Evolutionary conservation across 2,113 vertebrate genomes (phyloP).

Genomic region (Leiothrix lutea): DNA sequence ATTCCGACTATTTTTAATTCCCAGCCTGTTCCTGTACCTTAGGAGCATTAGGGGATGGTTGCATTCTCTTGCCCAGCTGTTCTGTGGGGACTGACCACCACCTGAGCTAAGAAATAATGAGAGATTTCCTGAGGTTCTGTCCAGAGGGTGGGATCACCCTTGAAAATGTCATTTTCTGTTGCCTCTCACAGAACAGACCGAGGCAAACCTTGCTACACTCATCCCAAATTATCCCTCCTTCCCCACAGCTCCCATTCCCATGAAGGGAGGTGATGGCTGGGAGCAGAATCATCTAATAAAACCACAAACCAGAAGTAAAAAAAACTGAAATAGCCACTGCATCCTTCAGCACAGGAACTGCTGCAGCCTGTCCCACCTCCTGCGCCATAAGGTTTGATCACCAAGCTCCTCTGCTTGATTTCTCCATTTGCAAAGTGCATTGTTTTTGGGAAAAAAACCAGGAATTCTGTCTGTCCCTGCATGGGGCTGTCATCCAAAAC

Average conservation of each 20-base stretch:
- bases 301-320: not conserved
- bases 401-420: not conserved
- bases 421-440: not conserved
- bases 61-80: not conserved
- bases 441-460: not conserved
- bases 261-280: not conserved
- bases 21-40: not conserved
- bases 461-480: not conserved
- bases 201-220: accelerated
- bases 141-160: not conserved
- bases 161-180: not conserved
- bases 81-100: accelerated
- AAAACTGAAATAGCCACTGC: not conserved
- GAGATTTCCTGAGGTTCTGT: not conserved
- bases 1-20: not conserved
- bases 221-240: not conserved
- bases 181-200: not conserved
- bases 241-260: not conserved
- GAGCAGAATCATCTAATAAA: not conserved
- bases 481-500: not conserved
- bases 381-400: not conserved
- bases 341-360: not conserved
- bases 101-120: not conserved
- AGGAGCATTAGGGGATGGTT: not conserved
- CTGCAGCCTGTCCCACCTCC: not conserved